Base-by-base conservation (phyloP, 2,888 invertebrate species). In the Thymelicus sylvestris region DNA sequence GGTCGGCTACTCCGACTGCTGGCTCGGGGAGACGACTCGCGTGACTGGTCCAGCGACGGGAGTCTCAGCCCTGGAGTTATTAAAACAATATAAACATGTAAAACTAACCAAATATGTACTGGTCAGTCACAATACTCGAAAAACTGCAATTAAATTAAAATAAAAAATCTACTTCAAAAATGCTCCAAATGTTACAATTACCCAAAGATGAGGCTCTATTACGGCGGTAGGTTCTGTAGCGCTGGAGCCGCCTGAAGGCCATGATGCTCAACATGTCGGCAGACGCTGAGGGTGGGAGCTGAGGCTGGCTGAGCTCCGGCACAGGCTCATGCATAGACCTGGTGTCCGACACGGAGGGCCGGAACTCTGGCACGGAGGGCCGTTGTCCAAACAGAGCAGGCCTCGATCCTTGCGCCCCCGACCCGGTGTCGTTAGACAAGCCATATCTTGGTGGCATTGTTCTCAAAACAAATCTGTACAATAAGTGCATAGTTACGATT, bases 201-300 rank as follows among this genome's bases (percentile, higher is more conserved):
- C 59, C 59, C 7, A 59, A 13, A 1, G 39, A 59, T 38, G 39
- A 15, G 6, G 19, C 19, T 50, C 50, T 65, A 19, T 52, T 52
- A 2, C 38, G 52, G 5, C 64, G 64, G 41, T 65, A 52, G 12
- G 38, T 19, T 19, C 41, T 65, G 38, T 65, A 65, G 15, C 67
- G 24, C 52, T 62, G 52, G 12, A 68, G 50, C n/a, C 68, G 68
- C 39, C 31, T 55, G 12, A 68, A 63, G 2, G 62, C 62, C 24
- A 55, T 62, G 24, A 68, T 68, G 68, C 52, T 62, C 39, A 50
- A 31, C 7, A 68, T 63, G 13, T 68, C 69, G n/a, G 64, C 69
- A 12, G 63, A 63, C 4, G 68, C 38, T 31, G 68, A 63, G 68
- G 39, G 66, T 61, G 59, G 47, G 67, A 24, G 62, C 57, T n/a